Conservation (phyloP, 2,888 invertebrate genomes). For the Pedicia rivosa region DNA sequence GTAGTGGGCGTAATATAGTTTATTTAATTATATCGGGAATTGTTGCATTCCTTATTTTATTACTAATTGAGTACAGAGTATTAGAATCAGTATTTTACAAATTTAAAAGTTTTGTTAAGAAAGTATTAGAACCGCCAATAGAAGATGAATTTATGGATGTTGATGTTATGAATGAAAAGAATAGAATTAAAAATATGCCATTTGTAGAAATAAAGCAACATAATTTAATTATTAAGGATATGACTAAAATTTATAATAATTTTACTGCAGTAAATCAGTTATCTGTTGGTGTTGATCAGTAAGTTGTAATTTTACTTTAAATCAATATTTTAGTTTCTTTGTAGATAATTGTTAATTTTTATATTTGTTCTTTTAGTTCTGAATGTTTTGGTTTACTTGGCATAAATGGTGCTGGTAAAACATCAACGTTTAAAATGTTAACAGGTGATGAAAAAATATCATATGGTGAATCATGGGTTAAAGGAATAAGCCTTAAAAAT, state of each 20-base stretch:
- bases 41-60: constrained; percentile 38
- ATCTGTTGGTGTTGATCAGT: constrained; percentile 27
- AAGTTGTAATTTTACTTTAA: neutral
- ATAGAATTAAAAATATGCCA: constrained; percentile 31
- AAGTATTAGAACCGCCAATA: neutral
- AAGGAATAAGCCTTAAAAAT: constrained; percentile 35
- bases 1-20: constrained; percentile 46
- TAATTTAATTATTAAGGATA: constrained; percentile 37
- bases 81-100: constrained; percentile 17
- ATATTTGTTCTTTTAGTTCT: no score
- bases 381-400: constrained; percentile 68
- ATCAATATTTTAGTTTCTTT: neutral
- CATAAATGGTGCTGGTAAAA: constrained; percentile 69
- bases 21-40: constrained; percentile 38
- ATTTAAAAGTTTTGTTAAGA: constrained; percentile 4
- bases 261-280: constrained; percentile 58
- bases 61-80: constrained; percentile 43
- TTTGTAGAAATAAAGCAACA: constrained; percentile 27
- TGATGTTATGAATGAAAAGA: constrained; percentile 40
- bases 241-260: constrained; percentile 53
- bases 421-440: constrained; percentile 69
- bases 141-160: neutral
- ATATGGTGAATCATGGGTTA: constrained; percentile 51
- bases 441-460: constrained; percentile 59
- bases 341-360: neutral